Evolutionary conservation across 2,797 vertebrate species (phyloP).

Genomic region (Naso thynnoides): DNA sequence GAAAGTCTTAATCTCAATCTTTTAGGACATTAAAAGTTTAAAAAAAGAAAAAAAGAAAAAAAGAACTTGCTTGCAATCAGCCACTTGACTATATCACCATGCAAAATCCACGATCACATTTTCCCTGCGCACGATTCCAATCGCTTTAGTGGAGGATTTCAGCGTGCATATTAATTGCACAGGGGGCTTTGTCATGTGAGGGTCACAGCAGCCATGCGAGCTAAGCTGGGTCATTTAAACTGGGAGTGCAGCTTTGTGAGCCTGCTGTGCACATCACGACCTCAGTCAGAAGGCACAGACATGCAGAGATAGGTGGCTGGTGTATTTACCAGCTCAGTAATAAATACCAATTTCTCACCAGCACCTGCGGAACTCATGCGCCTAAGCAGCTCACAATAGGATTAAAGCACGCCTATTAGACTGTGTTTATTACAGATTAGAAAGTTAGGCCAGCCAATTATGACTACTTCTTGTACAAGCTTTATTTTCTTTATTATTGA

Average conservation of each 20-base stretch:
- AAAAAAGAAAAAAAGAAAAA: constrained; percentile 32
- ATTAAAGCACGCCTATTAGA: constrained; percentile 76
- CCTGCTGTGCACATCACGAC: constrained; percentile 91
- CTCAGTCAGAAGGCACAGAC: constrained; percentile 78
- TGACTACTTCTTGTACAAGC: constrained; percentile 7
- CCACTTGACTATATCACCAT: constrained; percentile 93
- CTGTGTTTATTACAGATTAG: constrained; percentile 73
- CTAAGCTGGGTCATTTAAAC: constrained; percentile 94
- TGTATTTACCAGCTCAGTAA: constrained; percentile 87
- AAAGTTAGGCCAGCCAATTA: constrained; percentile 61
- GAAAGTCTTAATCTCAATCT: constrained; percentile 97
- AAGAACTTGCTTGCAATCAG: constrained; percentile 91
- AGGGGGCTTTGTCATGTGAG: constrained; percentile 90
- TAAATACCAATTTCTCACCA: constrained; percentile 87
- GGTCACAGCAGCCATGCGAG: constrained; percentile 90
- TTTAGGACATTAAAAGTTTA: constrained; percentile 96
- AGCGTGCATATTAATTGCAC: constrained; percentile 98
- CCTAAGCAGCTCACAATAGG: constrained; percentile 76
- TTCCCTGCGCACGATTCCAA: constrained; percentile 93
- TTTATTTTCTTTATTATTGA: constrained; percentile 16
- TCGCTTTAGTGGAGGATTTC: constrained; percentile 94
- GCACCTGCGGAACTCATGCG: constrained; percentile 84
- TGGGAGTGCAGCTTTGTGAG: constrained; percentile 85
- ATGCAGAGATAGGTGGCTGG: constrained; percentile 86
- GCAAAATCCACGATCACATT: constrained; percentile 94